Evolutionary conservation across 2,888 invertebrate genomes (phyloP).

Genomic region (Dilophus febrilis): DNA sequence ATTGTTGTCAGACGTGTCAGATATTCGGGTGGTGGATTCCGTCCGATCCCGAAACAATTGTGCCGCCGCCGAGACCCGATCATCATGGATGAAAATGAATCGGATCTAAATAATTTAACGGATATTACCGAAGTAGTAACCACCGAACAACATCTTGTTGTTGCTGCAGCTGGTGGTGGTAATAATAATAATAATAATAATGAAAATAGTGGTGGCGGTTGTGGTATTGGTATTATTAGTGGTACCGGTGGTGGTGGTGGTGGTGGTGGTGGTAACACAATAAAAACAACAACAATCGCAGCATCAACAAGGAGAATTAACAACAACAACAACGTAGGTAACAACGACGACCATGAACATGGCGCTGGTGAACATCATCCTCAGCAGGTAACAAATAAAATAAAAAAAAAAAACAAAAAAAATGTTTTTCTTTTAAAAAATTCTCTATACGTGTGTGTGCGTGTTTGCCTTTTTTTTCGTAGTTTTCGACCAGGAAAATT

Average conservation of each 20-base stretch:
- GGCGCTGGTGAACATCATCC: no score
- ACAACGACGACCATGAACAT: slow-evolving; percentile 13
- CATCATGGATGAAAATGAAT: slow-evolving; percentile 14
- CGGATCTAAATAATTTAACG: slow-evolving; percentile 49
- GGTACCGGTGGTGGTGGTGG: slow-evolving; percentile 19
- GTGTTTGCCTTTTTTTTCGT: neutral
- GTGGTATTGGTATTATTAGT: no score
- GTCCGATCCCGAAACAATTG: slow-evolving; percentile 2
- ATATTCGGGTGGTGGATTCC: neutral
- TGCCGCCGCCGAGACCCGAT: slow-evolving; percentile 11
- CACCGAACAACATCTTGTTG: slow-evolving; percentile 43
- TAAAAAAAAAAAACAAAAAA: no score
- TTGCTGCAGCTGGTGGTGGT: no score
- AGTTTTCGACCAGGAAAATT: no score
- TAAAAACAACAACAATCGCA: no score
- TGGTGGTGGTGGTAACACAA: no score
- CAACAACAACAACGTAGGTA: no score
- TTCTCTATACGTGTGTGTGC: neutral
- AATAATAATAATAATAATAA: no score
- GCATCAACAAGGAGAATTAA: slow-evolving; percentile 8
- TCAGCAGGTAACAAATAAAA: no score
- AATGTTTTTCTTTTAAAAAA: no score
- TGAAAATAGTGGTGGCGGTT: slow-evolving; percentile 14
- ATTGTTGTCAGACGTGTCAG: neutral
- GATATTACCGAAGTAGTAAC: slow-evolving; percentile 57